These are phyloP conservation scores for Chironomus tepperi DNA, from an alignment of 1,140 invertebrate species.

Conservation along the genomic window DNA sequence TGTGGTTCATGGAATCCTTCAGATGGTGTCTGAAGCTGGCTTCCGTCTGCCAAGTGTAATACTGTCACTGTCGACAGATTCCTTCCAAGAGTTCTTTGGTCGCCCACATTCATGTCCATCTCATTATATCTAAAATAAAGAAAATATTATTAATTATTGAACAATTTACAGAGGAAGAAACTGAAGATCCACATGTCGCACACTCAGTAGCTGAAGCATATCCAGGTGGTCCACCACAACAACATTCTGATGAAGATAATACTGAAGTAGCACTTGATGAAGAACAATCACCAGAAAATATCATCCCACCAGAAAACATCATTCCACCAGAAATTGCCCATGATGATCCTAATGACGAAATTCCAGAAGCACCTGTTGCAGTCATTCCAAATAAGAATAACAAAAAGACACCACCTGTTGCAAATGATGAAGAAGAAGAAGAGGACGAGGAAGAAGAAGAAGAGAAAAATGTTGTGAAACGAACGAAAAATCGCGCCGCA, in stretches of 20 bases:
- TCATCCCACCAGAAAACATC: constrained; percentile 29
- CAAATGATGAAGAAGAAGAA: constrained; percentile 40
- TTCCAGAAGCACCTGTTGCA: neutral
- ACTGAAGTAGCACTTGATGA: constrained; percentile 28
- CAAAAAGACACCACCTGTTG: constrained; percentile 32
- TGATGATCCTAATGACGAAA: neutral
- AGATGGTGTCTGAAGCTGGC: too few relatives aligned
- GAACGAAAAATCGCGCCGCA: constrained; percentile 29
- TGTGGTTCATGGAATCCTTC: too few relatives aligned
- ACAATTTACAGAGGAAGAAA: neutral
- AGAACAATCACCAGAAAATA: constrained; percentile 31
- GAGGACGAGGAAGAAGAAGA: constrained; percentile 35
- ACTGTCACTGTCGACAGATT: too few relatives aligned
- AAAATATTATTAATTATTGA: neutral
- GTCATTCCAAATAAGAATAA: constrained; percentile 30
- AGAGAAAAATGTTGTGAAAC: constrained; percentile 28
- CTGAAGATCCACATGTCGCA: neutral
- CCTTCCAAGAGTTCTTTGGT: too few relatives aligned
- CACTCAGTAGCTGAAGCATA: constrained; percentile 36
- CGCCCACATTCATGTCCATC: too few relatives aligned
- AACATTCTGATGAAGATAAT: neutral
- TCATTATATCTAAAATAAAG: neutral
- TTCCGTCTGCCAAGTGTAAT: too few relatives aligned
- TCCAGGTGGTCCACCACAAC: constrained; percentile 29
- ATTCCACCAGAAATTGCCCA: constrained; percentile 27